Conservation (phyloP, 2,888 invertebrate genomes). For the Drosophila pseudotalamancana region DNA sequence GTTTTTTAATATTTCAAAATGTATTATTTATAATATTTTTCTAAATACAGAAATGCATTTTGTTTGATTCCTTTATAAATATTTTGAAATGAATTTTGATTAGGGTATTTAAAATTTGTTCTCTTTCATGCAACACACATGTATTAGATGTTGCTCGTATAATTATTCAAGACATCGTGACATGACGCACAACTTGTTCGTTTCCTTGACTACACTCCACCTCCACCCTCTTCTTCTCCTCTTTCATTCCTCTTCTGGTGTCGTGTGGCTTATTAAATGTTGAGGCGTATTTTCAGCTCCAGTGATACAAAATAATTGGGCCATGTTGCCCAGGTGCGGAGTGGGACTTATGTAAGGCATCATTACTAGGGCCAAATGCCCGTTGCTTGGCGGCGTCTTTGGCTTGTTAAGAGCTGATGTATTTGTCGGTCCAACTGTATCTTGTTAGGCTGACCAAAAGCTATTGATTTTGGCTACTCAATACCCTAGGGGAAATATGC, state of each 20-base stretch:
- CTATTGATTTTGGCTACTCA: slow-evolving; percentile 43
- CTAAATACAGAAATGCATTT: background rate
- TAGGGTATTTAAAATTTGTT: slow-evolving; percentile 10
- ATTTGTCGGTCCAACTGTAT: slow-evolving; percentile 12
- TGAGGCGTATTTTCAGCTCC: slow-evolving; percentile 66
- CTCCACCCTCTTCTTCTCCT: background rate
- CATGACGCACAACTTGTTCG: slow-evolving; percentile 40
- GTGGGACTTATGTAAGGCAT: background rate
- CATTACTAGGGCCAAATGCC: slow-evolving; percentile 29
- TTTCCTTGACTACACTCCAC: slow-evolving; percentile 25
- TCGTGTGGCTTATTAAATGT: slow-evolving; percentile 65
- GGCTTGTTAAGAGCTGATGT: slow-evolving; percentile 22
- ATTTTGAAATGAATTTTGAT: background rate
- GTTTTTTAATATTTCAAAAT: background rate
- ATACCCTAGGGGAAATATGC: slow-evolving; percentile 16
- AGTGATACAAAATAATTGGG: slow-evolving; percentile 75
- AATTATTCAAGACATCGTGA: slow-evolving; percentile 58
- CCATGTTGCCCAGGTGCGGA: slow-evolving; percentile 46
- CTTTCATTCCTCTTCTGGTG: slow-evolving; percentile 20
- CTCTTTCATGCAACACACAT: background rate
- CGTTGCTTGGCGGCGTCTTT: slow-evolving; percentile 12
- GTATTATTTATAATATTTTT: too few relatives aligned
- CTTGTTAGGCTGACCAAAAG: slow-evolving; percentile 33
- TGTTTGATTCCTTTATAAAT: background rate
- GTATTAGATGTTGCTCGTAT: slow-evolving; percentile 14